Evolutionary conservation across 1,140 invertebrate genomes (phyloP), one percentile per base, ranked within the genome.

Genomic region (Drosophila murphyi): DNA sequence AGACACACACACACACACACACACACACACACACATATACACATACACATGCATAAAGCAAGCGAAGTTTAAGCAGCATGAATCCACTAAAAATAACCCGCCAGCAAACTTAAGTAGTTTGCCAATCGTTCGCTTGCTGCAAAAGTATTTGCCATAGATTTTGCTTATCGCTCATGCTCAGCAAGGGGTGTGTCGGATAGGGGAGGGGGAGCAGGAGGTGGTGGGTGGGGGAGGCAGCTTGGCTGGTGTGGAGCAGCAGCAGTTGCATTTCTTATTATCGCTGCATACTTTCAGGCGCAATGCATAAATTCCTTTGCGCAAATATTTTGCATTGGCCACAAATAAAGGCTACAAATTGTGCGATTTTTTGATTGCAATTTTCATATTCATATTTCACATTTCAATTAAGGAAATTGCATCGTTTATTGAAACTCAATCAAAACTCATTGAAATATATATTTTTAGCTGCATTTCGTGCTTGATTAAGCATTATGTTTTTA

Each of bases 241-340:
- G 8, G 55, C 10, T 65, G 60, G 72, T 20, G 59, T 39, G 12
- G 12, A n/a, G 54, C 28, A 48, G 45, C 31, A 50, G 61, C 76
- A 71, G 45, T 41, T 68, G 65, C 56, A 51, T 75, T 70, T 78
- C 74, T 80, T 81, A 68, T 85, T 74, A 69, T 70, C 64, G 45
- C 51, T 74, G 85, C 85, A 89, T 89, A 89, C 80, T 89, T 89
- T 90, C 72, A 75, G 85, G 85, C 80, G 71, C 7, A 29, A 29
- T 37, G 60, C 12, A 20, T 68, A 68, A 88, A 88, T 73, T 43
- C 76, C 76, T 59, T 32, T 69, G 57, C 20, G 47, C 65, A 43
- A 70, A 62, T 70, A 62, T 39, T 56, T 56, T 62, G 50, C 47
- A 59, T 64, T 60, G 12, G 12, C 29, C 35, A 29, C 41, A 70